Evolutionary conservation across 2,888 invertebrate genomes (phyloP).

Genomic region (Mesodorylaimus sp.): DNA sequence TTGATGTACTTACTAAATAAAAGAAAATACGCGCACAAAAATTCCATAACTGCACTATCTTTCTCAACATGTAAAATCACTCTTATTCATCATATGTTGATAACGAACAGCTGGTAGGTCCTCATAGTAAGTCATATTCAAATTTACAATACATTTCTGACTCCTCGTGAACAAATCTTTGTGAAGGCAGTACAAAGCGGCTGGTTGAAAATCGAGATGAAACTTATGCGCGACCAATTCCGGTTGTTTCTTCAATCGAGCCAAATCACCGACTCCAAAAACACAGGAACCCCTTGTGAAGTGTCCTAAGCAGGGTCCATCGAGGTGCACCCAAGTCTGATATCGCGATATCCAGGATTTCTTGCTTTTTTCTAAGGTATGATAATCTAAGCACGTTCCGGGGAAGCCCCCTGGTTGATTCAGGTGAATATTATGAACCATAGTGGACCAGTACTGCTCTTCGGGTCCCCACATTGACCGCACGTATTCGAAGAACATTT

Average conservation of each 20-base stretch:
- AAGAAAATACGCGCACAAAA: too few relatives aligned
- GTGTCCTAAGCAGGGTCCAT: too few relatives aligned
- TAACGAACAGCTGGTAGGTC: neutral
- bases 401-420: neutral
- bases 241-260: neutral
- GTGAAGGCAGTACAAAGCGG: neutral
- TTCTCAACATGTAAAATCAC: neutral
- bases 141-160: neutral
- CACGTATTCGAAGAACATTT: conserved; percentile 2
- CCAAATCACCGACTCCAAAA: conserved; percentile 25
- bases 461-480: conserved; percentile 3
- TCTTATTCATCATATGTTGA: neutral
- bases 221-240: conserved; percentile 1
- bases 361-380: neutral
- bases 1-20: too few relatives aligned
- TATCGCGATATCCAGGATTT: conserved; percentile 1
- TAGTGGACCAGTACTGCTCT: conserved; percentile 7
- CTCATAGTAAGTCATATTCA: neutral
- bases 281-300: conserved; percentile 22
- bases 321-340: conserved; percentile 4
- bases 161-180: neutral
- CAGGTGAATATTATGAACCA: neutral
- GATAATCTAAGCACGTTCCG: neutral
- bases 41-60: too few relatives aligned
- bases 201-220: neutral